Conservation (phyloP, 2,113 vertebrate species). For the Saimiri boliviensis region DNA sequence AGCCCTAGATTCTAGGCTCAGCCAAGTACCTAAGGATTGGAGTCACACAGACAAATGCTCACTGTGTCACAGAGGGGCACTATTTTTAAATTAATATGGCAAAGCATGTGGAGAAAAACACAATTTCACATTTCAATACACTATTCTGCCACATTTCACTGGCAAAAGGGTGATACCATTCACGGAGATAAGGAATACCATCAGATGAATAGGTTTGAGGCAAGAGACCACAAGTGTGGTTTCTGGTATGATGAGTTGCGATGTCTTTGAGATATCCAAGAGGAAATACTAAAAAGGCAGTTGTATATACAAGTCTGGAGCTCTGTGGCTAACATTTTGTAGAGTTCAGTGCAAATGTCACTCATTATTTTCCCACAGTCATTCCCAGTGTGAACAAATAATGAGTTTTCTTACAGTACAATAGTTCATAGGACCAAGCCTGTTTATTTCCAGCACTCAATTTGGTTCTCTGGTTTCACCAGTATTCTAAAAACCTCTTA, state of each 20-base stretch:
- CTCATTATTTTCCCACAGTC: not conserved
- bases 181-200: not conserved
- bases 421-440: not conserved
- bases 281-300: not conserved
- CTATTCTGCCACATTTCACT: not conserved
- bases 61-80: not conserved
- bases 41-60: not conserved
- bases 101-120: not conserved
- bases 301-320: not conserved
- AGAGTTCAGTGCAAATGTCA: not conserved
- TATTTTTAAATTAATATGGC: not conserved
- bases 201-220: not conserved
- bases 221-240: not conserved
- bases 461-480: not conserved
- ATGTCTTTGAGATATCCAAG: not conserved
- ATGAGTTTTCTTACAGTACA: not conserved
- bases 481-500: constrained; percentile 27
- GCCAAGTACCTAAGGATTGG: not conserved
- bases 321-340: not conserved
- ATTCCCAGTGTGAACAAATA: not conserved
- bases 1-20: not conserved
- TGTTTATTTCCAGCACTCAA: not conserved
- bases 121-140: not conserved
- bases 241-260: not conserved
- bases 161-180: not conserved